Evolutionary conservation across 2,888 invertebrate species (phyloP), one percentile per base, ranked within the genome.

Genomic region (Orthosia incerta): DNA sequence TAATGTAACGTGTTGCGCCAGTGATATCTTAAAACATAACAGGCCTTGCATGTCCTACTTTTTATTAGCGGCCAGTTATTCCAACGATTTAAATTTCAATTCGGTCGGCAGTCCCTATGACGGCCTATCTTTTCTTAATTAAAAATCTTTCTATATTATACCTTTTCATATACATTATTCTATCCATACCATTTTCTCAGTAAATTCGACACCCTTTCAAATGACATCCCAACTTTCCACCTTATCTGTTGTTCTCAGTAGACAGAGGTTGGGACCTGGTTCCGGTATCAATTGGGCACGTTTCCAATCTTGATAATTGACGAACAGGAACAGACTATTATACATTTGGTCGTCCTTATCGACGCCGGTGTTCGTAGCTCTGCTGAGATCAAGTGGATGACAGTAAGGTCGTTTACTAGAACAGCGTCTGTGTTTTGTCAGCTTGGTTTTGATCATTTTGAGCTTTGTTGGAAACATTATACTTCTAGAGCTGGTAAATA

Each of bases 301-400:
- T 68, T 67, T 74, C 79, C 77, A 78, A 78, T 78, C 78, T 74
- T 46, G 77, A 74, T 78, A 79, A 79, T 63, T 74, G 50, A 74
- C 46, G 18, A 3, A 46, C 55, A 79, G 59, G 67, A 79, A 76
- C 20, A 15, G 50, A 13, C 62, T 55, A 59, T 74, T 79, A 63
- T 20, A 74, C 23, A 31, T 63, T 50, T 11, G 16, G 4, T 59
- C 23, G 18, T 67, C 45, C 56, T 65, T 78, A 68, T 74, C 67
- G n/a, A 66, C 18, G 3, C 16, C 48, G 56, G n/a, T 45, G 50
- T 64, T 61, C 56, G 18, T 48, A 62, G n/a, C 26, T 61, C 15
- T 45, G 48, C 13, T 57, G 12, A 13, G 15, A 31, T 57, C 56
- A 18, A 12, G n/a, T 62, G 20, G 7, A 51, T 56, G 23, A 46